These are phyloP conservation scores for Apantesis nais DNA, from an alignment of 2,888 invertebrate genomes.

Conservation along the genomic window DNA sequence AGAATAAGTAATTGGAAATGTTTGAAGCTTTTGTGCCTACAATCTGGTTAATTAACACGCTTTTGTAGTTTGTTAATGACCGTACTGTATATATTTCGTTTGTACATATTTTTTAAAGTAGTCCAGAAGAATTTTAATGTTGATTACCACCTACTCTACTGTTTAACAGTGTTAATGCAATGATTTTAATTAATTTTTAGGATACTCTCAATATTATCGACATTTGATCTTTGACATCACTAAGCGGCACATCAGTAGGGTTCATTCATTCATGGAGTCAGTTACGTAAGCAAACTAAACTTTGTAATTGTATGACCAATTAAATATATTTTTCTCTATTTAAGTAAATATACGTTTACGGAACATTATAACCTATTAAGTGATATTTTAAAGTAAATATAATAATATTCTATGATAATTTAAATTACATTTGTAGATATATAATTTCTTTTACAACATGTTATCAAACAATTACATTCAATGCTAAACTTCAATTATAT, in stretches of 20 bases:
- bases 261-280: conserved; percentile 54
- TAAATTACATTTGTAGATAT: background rate
- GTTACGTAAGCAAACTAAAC: conserved; percentile 49
- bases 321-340: background rate
- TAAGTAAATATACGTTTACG: background rate
- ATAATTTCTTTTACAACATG: conserved; percentile 1
- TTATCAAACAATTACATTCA: conserved; percentile 1
- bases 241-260: conserved; percentile 48
- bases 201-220: conserved; percentile 34
- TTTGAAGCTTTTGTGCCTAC: conserved; percentile 48
- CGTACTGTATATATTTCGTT: conserved; percentile 3
- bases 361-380: background rate
- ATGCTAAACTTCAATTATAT: conserved; percentile 7
- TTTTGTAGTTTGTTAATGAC: conserved; percentile 26
- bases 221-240: conserved; percentile 53
- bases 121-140: too few relatives aligned
- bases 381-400: background rate
- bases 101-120: background rate
- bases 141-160: background rate
- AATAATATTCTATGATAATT: background rate
- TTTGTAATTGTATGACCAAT: conserved; percentile 13
- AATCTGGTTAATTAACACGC: conserved; percentile 41
- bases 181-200: background rate
- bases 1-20: conserved; percentile 65
- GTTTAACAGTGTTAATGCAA: background rate